Evolutionary conservation across 2,888 invertebrate genomes (phyloP), one percentile per base, ranked within the genome.

Genomic region (Dasysyrphus tricinctus): DNA sequence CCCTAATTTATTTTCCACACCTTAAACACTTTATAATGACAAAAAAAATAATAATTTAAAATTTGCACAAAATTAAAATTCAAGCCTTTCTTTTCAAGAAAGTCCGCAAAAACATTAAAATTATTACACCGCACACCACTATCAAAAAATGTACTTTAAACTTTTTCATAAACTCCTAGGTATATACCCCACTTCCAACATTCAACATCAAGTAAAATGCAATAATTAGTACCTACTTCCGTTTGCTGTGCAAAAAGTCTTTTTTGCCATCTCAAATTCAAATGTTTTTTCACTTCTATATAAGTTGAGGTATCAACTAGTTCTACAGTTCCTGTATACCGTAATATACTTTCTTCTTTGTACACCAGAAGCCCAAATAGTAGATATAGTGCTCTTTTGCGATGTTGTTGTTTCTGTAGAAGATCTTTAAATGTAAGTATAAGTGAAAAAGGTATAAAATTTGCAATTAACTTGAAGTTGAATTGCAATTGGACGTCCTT

Each of bases 381-480:
- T 56, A 42, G 4, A 11, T 14, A 7, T 14, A 65, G 19, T 39
- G 37, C n/a, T 51, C 37, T 67, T 37, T 37, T 51, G 11, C 19
- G 14, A 2, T 14, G 12, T n/a, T 37, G 24, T 37, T 51, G 7
- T 29, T 37, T 24, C 32, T 37, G 42, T 34, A 29, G 51, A 67
- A 56, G 51, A 51, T 49, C 39, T 29, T 42, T 44, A 34, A 34
- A 37, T 61, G 14, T 51, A 69, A 78, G 32, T 32, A 6, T 7
- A 32, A 32, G 19, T 70, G 56, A 54, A 75, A 70, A 75, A 80
- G 51, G 75, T 67, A 65, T 57, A 54, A 76, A 76, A 76, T 47
- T 80, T 80, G 76, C 65, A 84, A 80, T 84, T 80, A 80, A 79
- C 80, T 84, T 65, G 37, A 84, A 84, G 75, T 84, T 80, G 65